These are phyloP conservation scores for Neria commutata DNA, from an alignment of 2,888 invertebrate species.

Conservation along the genomic window DNA sequence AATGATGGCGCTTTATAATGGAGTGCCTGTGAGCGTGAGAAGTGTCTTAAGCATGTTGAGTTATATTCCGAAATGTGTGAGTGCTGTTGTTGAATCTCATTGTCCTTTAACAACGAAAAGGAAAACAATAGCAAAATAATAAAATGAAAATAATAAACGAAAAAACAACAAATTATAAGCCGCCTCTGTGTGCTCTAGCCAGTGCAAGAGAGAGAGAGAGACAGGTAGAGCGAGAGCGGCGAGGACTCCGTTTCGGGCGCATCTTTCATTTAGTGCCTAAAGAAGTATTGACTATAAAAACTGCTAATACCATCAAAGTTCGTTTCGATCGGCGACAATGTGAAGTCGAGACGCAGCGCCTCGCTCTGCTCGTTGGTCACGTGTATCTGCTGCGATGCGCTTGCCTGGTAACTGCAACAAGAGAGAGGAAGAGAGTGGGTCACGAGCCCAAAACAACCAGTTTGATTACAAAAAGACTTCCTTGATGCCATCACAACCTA, in stretches of 20 bases:
- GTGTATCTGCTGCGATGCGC: slow-evolving; percentile 55
- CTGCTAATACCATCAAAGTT: slow-evolving; percentile 60
- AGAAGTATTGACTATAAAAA: slow-evolving; percentile 59
- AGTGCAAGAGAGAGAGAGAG: background rate
- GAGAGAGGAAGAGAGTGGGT: slow-evolving; percentile 5
- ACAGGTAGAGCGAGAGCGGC: background rate
- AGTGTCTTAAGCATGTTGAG: too few species aligned
- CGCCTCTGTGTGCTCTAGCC: too few species aligned
- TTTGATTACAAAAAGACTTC: background rate
- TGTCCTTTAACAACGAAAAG: too few species aligned
- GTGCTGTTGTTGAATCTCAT: too few species aligned
- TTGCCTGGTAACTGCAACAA: slow-evolving; percentile 65
- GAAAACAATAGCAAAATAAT: background rate
- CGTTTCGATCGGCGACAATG: slow-evolving; percentile 53
- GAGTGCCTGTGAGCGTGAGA: too few species aligned
- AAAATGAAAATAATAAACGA: background rate
- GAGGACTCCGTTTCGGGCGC: slow-evolving; percentile 18
- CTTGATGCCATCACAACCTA: slow-evolving; percentile 62
- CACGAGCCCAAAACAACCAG: background rate
- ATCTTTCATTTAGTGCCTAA: slow-evolving; percentile 49
- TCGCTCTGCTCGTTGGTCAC: slow-evolving; percentile 59
- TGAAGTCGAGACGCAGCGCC: slow-evolving; percentile 58
- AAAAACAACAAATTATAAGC: background rate
- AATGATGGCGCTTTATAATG: too few species aligned
- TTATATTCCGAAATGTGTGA: too few species aligned